Evolutionary conservation across 2,888 invertebrate species (phyloP).

Genomic region (Fabriciana adippe): DNA sequence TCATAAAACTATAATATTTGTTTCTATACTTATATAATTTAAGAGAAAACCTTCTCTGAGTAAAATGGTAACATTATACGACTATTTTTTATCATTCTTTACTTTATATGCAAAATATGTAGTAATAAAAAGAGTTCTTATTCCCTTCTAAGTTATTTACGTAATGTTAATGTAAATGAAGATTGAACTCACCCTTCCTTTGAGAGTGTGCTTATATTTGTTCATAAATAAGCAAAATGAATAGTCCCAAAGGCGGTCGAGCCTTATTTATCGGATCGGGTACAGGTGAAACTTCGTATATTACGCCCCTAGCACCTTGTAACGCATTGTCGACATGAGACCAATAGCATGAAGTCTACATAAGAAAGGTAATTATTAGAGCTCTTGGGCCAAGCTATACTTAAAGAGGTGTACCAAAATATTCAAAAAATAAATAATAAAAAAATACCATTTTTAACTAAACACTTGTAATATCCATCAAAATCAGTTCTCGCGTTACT

Average conservation of each 20-base stretch:
- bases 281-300: slow-evolving; percentile 67
- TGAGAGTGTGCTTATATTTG: slow-evolving; percentile 29
- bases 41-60: too few species aligned
- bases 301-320: slow-evolving; percentile 61
- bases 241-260: slow-evolving; percentile 57
- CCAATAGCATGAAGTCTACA: slow-evolving; percentile 38
- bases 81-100: too few species aligned
- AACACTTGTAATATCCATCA: too few species aligned
- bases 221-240: slow-evolving; percentile 67
- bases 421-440: too few species aligned
- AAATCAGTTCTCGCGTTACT: too few species aligned
- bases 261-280: slow-evolving; percentile 61
- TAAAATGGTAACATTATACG: not conserved
- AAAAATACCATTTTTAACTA: too few species aligned
- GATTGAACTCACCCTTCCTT: slow-evolving; percentile 9
- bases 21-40: too few species aligned
- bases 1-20: too few species aligned
- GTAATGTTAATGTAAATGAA: not conserved
- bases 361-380: slow-evolving; percentile 6
- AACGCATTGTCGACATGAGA: slow-evolving; percentile 58
- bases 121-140: too few species aligned
- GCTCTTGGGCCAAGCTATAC: too few species aligned
- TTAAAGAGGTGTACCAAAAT: too few species aligned
- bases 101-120: too few species aligned
- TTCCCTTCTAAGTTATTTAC: slow-evolving; percentile 6